phyloP scores from a whole-genome alignment of 30 jellyfish, hydroid and myxozoan genomes.

The Morbakka virulenta region DNA sequence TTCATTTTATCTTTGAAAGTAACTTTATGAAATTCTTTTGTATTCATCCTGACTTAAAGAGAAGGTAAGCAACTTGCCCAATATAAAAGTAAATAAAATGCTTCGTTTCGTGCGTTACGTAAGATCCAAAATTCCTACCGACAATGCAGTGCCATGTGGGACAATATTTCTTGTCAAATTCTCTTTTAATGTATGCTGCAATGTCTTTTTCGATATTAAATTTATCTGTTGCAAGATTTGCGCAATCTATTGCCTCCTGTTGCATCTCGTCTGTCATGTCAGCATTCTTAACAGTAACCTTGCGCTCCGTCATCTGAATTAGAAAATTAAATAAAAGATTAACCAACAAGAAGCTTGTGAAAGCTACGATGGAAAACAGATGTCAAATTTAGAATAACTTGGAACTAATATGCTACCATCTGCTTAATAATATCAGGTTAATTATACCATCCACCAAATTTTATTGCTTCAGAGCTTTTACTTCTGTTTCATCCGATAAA shows the following conservation, averaged over 20 bases:
- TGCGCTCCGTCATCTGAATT: conserved; percentile 88
- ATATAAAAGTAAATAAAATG: conserved; percentile 94
- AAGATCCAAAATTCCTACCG: conserved; percentile 98
- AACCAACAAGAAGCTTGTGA: too few species aligned
- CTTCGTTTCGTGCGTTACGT: conserved; percentile 97
- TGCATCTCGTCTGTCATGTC: conserved; percentile 99
- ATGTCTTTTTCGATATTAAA: conserved; percentile 92
- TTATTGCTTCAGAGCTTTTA: too few species aligned
- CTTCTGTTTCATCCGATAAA: too few species aligned
- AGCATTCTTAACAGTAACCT: conserved; percentile 92
- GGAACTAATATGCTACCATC: too few species aligned
- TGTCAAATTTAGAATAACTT: too few species aligned
- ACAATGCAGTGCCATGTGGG: conserved; percentile 99
- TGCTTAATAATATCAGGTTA: too few species aligned
- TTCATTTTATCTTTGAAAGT: too few species aligned
- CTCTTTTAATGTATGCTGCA: conserved; percentile 94
- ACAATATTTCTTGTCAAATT: conserved; percentile 92
- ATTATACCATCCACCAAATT: too few species aligned
- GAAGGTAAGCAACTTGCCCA: conserved; percentile 99
- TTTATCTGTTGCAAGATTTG: conserved; percentile 92
- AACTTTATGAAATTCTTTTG: too few species aligned
- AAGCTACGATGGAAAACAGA: too few species aligned
- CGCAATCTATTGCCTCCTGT: conserved; percentile 96
- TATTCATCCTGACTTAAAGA: conserved; percentile 87
- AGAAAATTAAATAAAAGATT: neutral